Base-by-base conservation (phyloP, 2,113 vertebrate genomes). In the Phyllopteryx taeniolatus region DNA sequence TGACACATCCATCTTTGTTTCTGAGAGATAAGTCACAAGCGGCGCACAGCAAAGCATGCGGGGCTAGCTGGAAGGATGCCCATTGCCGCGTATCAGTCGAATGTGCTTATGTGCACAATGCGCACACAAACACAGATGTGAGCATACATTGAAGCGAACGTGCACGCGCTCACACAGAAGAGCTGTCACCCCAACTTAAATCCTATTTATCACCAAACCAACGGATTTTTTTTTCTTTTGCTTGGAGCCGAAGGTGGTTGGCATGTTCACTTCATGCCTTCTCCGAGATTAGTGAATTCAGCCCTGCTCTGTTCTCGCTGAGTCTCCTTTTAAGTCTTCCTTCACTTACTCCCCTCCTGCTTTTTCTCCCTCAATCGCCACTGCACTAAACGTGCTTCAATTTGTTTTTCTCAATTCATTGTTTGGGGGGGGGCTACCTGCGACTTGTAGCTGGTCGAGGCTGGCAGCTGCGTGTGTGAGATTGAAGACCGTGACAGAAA, bases 401-500 rank as follows among this genome's bases (percentile, higher is more conserved):
- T 91, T 90, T 89, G 76, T 82, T 89, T 87, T 91, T 81, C 87
- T 87, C 88, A 76, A 86, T 89, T 80, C 84, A 87, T 88, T 89
- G 91, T 76, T 84, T 86, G 85, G 82, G 59, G 64, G 73, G 76
- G 72, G 68, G 79, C 80, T 90, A 92, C 88, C 91, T 91, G 88
- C 75, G 84, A 82, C 84, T 86, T 83, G 81, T 71, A 88, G 85
- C 84, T 62, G 62, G 82, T 81, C 80, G 73, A 74, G 81, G 84
- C 79, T 89, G 80, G 89, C 83, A 88, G 77, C 87, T 81, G 86
- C 61, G 89, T 15, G 65, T 86, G 86, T 88, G 93, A 33, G 59
- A 93, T 92, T 92, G 92, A 93, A 91, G 86, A 88, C 85, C 81
- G 84, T 92, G 92, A 93, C 92, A 92, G 92, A 90, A 91, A 92